phyloP scores from a whole-genome alignment of 2,888 invertebrate species.

The Esperia sulphurella region DNA sequence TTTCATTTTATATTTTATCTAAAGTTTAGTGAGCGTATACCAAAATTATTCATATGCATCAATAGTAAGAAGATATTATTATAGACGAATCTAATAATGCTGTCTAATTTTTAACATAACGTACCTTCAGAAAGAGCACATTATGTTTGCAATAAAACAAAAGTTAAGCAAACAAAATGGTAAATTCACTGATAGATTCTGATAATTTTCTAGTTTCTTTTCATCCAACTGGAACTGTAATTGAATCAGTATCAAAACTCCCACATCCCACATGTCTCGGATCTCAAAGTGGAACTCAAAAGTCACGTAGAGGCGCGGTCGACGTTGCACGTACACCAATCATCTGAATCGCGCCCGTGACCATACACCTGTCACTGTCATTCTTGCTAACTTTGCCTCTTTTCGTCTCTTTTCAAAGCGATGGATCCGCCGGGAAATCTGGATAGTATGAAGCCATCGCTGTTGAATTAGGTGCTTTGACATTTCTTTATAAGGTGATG shows the following conservation, averaged over 20 bases:
- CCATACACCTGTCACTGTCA: conserved; percentile 50
- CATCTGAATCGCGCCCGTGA: conserved; percentile 71
- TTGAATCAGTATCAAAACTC: conserved; percentile 48
- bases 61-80: too few species aligned
- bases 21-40: too few species aligned
- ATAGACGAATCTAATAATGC: too few species aligned
- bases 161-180: too few species aligned
- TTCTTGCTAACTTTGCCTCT: conserved; percentile 16
- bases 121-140: too few species aligned
- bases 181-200: not conserved
- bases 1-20: too few species aligned
- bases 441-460: conserved; percentile 55
- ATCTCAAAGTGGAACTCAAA: conserved; percentile 41
- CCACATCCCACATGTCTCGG: conserved; percentile 17
- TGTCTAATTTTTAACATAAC: too few species aligned
- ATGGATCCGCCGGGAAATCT: conserved; percentile 72
- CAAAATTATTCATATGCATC: too few species aligned
- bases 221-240: not conserved
- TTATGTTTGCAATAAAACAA: too few species aligned
- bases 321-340: conserved; percentile 72
- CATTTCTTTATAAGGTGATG: conserved; percentile 64
- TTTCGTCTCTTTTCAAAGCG: conserved; percentile 29
- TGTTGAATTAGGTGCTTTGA: conserved; percentile 72
- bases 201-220: not conserved
- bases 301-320: conserved; percentile 73